Base-by-base conservation (phyloP, 2,888 invertebrate species). In the Melieria picta region DNA sequence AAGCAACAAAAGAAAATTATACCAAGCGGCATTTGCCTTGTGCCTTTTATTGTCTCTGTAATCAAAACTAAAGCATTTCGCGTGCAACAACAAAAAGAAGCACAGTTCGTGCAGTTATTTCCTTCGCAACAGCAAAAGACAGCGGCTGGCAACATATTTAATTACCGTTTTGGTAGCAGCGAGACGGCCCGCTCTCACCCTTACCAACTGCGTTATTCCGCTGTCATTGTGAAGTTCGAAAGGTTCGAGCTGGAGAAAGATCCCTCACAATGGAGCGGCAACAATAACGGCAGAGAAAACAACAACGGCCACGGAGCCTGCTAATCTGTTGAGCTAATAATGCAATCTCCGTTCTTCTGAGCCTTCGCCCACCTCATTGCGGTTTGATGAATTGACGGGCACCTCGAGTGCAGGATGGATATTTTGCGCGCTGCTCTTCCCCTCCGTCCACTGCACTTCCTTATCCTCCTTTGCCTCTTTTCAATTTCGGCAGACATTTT, bases 311-410 rank as follows among this genome's bases (percentile, higher is more conserved):
- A 62, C 61, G 63, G 11, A 52, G 56, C 13, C 13, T 30, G 57
- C 57, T n/a, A 46, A 61, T 7, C 60, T 60, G 60, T 65, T 62
- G 4, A 65, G 43, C 48, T 58, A 50, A 57, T 56, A 43, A 67
- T 67, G 60, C 58, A 67, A 48, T 67, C 60, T 66, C 56, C 30
- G 62, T 61, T 13, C 6, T 10, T 11, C 45, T 45, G n/a, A n/a
- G 43, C 43, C n/a, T 55, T 46, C 48, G 50, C 48, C 55, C 11
- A 56, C n/a, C 66, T 69, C 63, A 47, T 69, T 69, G 75, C 72
- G 74, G 73, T 73, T 74, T 77, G 76, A 76, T 77, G 74, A 76
- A 76, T 76, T 78, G 77, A 77, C 76, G 74, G 75, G 77, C 77
- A 75, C 76, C 69, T 76, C 77, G 77, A 76, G 77, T 74, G 77